A percentile compares a stretch with the other conserved stretches of the same genome.
These are phyloP conservation scores for Tuta absoluta DNA, from an alignment of 2,888 invertebrate species.

Conservation along the genomic window DNA sequence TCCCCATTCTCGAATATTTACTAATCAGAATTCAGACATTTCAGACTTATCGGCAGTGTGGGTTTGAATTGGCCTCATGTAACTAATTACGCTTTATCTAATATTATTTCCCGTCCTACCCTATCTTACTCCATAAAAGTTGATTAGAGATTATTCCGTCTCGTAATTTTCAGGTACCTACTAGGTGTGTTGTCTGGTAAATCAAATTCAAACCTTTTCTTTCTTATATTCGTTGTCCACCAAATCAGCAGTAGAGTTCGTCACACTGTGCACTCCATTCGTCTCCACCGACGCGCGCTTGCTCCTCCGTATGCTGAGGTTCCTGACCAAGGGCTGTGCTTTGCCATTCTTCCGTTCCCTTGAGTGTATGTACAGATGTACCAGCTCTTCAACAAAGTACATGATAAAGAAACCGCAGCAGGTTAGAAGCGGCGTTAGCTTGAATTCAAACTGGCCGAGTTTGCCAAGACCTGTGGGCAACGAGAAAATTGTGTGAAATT, in stretches of 20 bases:
- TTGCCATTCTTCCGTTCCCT: slow-evolving; percentile 65
- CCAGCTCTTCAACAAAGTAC: slow-evolving; percentile 90
- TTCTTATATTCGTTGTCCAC: slow-evolving; percentile 53
- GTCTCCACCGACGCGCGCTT: slow-evolving; percentile 39
- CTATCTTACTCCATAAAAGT: too few species aligned
- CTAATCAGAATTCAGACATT: too few species aligned
- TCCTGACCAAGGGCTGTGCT: slow-evolving; percentile 62
- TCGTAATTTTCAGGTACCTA: too few species aligned
- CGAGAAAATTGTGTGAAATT: neutral
- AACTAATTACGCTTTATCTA: too few species aligned
- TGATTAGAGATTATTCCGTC: too few species aligned
- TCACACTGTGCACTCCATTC: slow-evolving; percentile 58
- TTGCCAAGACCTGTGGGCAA: slow-evolving; percentile 53
- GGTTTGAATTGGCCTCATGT: too few species aligned
- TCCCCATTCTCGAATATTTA: too few species aligned
- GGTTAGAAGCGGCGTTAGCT: slow-evolving; percentile 86
- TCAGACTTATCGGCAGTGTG: too few species aligned
- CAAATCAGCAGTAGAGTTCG: slow-evolving; percentile 71
- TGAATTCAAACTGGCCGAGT: slow-evolving; percentile 80
- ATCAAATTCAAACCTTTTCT: slow-evolving; percentile 45
- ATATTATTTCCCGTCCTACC: too few species aligned
- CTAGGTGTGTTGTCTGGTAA: too few species aligned
- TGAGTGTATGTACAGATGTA: slow-evolving; percentile 85
- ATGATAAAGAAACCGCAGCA: slow-evolving; percentile 89
- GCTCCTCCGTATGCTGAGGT: slow-evolving; percentile 70